These are phyloP conservation scores for Microctonus brassicae DNA, from an alignment of 2,888 invertebrate species.

Conservation along the genomic window DNA sequence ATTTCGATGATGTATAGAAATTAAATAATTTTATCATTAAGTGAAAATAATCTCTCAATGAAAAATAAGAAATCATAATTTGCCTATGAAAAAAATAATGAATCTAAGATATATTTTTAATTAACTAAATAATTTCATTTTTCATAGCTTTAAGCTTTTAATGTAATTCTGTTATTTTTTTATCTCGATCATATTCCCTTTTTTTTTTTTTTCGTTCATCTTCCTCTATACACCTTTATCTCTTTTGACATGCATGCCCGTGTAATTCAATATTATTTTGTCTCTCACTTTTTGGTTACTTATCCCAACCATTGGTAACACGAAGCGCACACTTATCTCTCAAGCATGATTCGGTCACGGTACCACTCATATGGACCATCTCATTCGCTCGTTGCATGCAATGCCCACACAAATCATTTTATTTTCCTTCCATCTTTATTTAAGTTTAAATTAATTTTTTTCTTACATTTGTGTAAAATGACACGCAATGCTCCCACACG, in stretches of 20 bases:
- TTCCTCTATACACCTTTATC: background rate
- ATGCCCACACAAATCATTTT: background rate
- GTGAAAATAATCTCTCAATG: no score
- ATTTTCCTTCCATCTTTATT: background rate
- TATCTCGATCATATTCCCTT: background rate
- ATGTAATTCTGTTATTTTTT: background rate
- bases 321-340: constrained; percentile 17
- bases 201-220: background rate
- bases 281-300: constrained; percentile 3
- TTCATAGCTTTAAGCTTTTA: background rate
- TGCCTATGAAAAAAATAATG: no score
- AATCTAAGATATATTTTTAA: no score
- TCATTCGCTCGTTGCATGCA: constrained; percentile 7
- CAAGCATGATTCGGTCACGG: constrained; percentile 1
- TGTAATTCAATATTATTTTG: constrained; percentile 15
- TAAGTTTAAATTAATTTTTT: background rate
- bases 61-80: no score
- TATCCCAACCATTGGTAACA: constrained; percentile 19
- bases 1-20: no score
- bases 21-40: no score
- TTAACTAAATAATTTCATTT: background rate
- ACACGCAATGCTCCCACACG: constrained; percentile 21
- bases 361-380: constrained; percentile 3
- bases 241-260: background rate
- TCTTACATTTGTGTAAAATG: background rate